A percentile compares a stretch with the other conserved stretches of the same genome.
phyloP scores from a whole-genome alignment of 2,797 vertebrate species.

The Neostethus bicornis region DNA sequence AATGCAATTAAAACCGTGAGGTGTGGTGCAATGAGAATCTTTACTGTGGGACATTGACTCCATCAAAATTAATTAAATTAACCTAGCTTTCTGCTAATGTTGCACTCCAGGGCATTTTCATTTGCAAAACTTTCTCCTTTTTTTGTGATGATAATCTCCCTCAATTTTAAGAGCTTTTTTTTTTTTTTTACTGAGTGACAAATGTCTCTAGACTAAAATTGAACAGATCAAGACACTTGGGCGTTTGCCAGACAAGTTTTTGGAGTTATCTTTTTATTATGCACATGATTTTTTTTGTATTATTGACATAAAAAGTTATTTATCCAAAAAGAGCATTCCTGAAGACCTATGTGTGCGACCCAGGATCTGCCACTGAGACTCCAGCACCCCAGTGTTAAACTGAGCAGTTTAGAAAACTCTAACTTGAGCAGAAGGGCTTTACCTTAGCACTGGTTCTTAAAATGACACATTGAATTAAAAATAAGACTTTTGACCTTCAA shows the following conservation, averaged over 20 bases:
- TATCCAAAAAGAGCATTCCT: too few species aligned
- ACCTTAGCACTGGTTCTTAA: background rate
- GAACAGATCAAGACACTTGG: background rate
- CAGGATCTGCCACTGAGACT: too few species aligned
- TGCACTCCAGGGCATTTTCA: constrained; percentile 64
- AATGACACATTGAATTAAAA: background rate
- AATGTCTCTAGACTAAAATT: constrained; percentile 7
- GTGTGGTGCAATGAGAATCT: constrained; percentile 69
- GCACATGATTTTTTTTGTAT: too few species aligned
- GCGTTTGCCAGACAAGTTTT: constrained; percentile 4
- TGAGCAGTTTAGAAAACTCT: background rate
- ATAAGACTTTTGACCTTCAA: background rate
- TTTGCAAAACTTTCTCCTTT: constrained; percentile 62
- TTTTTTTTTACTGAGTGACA: constrained; percentile 35
- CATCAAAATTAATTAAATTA: constrained; percentile 80
- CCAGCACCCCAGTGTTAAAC: too few species aligned
- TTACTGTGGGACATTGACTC: constrained; percentile 76
- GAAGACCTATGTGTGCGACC: too few species aligned
- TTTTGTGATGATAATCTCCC: constrained; percentile 47
- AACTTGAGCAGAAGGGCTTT: background rate
- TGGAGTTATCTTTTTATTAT: background rate
- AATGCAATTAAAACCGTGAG: constrained; percentile 74
- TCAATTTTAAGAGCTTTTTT: constrained; percentile 33
- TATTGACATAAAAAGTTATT: too few species aligned
- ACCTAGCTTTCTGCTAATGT: constrained; percentile 72